Base-by-base conservation (phyloP, 2,113 vertebrate species). In the Prolemur simus region DNA sequence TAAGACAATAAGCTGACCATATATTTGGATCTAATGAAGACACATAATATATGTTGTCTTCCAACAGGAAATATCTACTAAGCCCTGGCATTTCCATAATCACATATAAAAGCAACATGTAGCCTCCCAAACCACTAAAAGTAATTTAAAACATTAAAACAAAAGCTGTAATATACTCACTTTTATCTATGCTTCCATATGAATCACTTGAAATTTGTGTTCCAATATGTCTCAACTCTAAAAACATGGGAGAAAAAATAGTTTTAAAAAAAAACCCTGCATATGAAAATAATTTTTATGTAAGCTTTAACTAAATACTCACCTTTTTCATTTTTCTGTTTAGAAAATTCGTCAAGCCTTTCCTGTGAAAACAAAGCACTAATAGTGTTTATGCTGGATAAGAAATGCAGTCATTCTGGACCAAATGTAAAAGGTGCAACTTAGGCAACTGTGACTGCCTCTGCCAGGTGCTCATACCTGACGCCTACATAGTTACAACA, bases 131-230 rank as follows among this genome's bases (percentile, higher is more conserved):
- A 37, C 14, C 60, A 71, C 11, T 5, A 12, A 39, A 69, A n/a
- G 25, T 21, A 37, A 78, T 0, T 8, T 5, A 85, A 0, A 32
- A 80, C 49, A 78, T 13, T 7, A 18, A 47, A 64, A 49, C 12
- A 23, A 27, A 56, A 64, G 14, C 17, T 25, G 5, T 4, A 34
- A 11, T 1, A 20, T 54, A 98, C 98, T 97, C 98, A 99, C 99
- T 99, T 99, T 99, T 99, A 97, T 99, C 99, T 74, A 99, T 95
- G 96, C 97, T 98, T 80, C 97, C 98, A 9, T 87, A 54, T 17
- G 98, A 89, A 82, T 98, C 97, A 17, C 97, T 97, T 80, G 97
- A 92, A 96, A 98, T 99, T 92, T 99, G 99, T 66, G 99, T 99
- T 85, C 99, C 98, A 8, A 95, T 98, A 93, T 99, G 99, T 85